Base-by-base conservation (phyloP, 2,797 vertebrate genomes). In the Cheirogaleus major region DNA sequence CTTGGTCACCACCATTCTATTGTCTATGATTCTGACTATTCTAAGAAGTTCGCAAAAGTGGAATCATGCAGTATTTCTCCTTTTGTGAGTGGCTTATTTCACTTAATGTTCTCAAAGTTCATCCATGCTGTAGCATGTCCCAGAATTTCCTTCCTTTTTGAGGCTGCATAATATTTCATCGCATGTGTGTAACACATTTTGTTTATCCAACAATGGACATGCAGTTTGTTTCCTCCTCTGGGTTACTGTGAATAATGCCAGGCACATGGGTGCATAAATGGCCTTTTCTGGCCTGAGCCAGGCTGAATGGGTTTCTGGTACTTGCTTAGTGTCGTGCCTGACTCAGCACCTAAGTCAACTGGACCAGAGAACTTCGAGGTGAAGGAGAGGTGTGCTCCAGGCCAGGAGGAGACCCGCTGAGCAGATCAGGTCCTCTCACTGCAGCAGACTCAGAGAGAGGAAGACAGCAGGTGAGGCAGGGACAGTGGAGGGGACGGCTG, bases 221-320 rank as follows among this genome's bases (percentile, higher is more conserved):
- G 5, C 0, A 1, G 35, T 22, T 12, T 5, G 48, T 14, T 25
- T 17, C 86, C 4, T 7, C 43, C 45, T n/a, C 13, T 7, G 15
- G 6, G 73, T 27, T 41, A 17, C 4, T 13, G 32, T 8, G 35
- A 72, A n/a, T 2, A 1, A 7, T 2, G 27, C 73, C 0, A 1
- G 4, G 32, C 13, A 55, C 12, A 0, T 0, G 38, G 25, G 43
- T 0, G 0, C 1, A 1, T 4, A 6, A 6, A 13, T 5, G 0
- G 4, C 50, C 38, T 23, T 35, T n/a, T 43, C 0, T 5, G 38
- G 50, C 50, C 43, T 1, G 30, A 61, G 32, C 50, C 35, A 9
- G 41, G 48, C 11, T 9, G 20, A n/a, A 7, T 0, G 41, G 12
- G 18, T 14, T 2, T 55, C 80, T 27, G 22, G 32, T 57, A 12